Evolutionary conservation across 1,140 invertebrate species (phyloP).

Genomic region (Drosophila malerkotliana): DNA sequence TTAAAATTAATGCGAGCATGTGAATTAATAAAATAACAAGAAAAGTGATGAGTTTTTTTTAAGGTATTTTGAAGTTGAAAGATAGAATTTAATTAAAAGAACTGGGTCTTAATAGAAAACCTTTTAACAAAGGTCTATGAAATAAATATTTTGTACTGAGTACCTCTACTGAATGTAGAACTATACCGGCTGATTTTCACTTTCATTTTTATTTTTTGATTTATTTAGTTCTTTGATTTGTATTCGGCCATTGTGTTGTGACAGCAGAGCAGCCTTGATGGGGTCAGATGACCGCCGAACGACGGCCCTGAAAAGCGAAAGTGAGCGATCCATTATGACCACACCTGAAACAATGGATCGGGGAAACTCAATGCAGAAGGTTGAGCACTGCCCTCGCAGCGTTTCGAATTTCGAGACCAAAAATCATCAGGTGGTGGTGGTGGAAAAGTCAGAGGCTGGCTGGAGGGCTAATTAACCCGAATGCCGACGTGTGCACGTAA

Average conservation of each 20-base stretch:
- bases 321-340: slow-evolving; percentile 45
- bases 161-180: no score
- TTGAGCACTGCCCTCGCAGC: slow-evolving; percentile 6
- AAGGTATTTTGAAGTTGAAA: no score
- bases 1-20: slow-evolving; percentile 17
- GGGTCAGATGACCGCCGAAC: neutral
- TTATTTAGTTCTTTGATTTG: slow-evolving; percentile 1
- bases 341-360: slow-evolving; percentile 49
- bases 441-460: slow-evolving; percentile 18
- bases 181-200: neutral
- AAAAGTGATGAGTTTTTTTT: neutral
- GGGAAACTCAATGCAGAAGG: neutral
- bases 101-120: neutral
- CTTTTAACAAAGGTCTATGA: neutral
- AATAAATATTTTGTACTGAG: neutral
- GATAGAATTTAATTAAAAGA: neutral
- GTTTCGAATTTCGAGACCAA: slow-evolving; percentile 18
- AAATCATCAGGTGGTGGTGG: slow-evolving; percentile 51
- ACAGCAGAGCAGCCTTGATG: slow-evolving; percentile 26
- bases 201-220: neutral
- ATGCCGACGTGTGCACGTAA: slow-evolving; percentile 47
- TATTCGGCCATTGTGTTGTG: neutral
- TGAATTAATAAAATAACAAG: neutral
- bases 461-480: slow-evolving; percentile 47
- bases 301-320: slow-evolving; percentile 59